phyloP scores from a whole-genome alignment of 2,797 vertebrate species.

The Sebastes paucispinis region DNA sequence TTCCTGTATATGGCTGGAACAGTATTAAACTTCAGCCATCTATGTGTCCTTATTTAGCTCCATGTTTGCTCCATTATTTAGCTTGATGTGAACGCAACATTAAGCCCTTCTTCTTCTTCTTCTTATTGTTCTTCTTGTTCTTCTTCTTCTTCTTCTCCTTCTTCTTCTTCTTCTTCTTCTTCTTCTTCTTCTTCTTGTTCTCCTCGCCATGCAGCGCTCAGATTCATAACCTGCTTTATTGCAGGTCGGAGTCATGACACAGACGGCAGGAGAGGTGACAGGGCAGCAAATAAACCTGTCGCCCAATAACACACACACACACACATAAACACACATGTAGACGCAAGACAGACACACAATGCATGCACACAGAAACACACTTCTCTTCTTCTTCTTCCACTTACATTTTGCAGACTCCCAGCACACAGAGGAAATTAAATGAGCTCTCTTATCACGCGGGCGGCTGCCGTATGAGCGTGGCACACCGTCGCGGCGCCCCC shows the following conservation, averaged over 20 bases:
- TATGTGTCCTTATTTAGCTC: too few species aligned
- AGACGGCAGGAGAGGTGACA: not conserved
- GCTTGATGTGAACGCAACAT: too few species aligned
- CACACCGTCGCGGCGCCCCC: not conserved
- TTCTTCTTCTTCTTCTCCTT: too few species aligned
- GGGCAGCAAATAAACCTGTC: not conserved
- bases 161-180: too few species aligned
- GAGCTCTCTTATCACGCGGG: constrained; percentile 29
- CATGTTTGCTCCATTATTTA: too few species aligned
- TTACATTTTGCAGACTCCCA: not conserved
- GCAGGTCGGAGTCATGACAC: constrained; percentile 2
- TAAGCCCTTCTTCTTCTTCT: too few species aligned
- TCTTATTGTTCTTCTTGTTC: too few species aligned
- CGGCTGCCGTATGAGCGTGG: not conserved
- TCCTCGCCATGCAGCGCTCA: not conserved
- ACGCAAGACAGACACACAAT: not conserved
- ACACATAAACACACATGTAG: too few species aligned
- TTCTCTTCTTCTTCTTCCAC: not conserved
- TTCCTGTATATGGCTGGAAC: too few species aligned
- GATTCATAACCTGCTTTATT: constrained; percentile 21
- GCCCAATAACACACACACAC: not conserved
- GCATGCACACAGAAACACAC: not conserved
- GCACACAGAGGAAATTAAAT: constrained; percentile 41
- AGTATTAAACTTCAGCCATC: too few species aligned
- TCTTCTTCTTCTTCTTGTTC: too few species aligned